A percentile compares a stretch with the other conserved stretches of the same genome.
phyloP scores from a whole-genome alignment of 2,113 vertebrate species.

The Capra hircus region DNA sequence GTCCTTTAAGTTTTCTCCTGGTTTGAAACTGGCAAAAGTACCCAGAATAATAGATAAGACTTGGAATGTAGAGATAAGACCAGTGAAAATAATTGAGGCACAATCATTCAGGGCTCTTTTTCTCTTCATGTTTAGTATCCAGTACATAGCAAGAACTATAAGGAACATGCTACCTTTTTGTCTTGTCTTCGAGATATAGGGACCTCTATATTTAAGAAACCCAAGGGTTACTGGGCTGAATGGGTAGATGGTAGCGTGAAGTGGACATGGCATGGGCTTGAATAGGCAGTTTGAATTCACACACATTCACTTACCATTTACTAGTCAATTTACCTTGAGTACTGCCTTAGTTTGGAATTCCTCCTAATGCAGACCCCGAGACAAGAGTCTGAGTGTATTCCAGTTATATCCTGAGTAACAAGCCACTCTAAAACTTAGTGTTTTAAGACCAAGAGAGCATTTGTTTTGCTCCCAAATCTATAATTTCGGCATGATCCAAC shows the following conservation, averaged over 20 bases:
- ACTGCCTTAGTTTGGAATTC: not conserved
- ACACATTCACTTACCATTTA: not conserved
- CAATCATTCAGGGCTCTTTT: not conserved
- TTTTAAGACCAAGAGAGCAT: not conserved
- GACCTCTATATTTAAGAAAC: not conserved
- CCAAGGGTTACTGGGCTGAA: not conserved
- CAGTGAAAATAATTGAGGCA: constrained; percentile 17
- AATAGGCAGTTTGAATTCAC: not conserved
- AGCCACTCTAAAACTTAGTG: not conserved
- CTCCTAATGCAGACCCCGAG: not conserved
- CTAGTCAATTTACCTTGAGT: not conserved
- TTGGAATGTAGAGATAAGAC: constrained; percentile 32
- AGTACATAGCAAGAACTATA: constrained; percentile 38
- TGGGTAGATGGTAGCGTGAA: not conserved
- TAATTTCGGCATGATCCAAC: not conserved
- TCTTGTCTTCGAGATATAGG: not conserved
- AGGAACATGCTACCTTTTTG: not conserved
- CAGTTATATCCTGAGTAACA: not conserved
- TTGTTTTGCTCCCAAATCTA: not conserved
- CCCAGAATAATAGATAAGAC: constrained; percentile 59
- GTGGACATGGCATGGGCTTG: not conserved
- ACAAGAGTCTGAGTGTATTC: not conserved
- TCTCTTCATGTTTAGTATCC: constrained; percentile 45
- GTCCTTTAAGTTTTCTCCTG: constrained; percentile 59
- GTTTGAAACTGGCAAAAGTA: constrained; percentile 47